Percentiles rank a stretch among this genome's conserved stretches.
Conservation (phyloP, 2,113 vertebrate species). For the Dasyprocta punctata region DNA sequence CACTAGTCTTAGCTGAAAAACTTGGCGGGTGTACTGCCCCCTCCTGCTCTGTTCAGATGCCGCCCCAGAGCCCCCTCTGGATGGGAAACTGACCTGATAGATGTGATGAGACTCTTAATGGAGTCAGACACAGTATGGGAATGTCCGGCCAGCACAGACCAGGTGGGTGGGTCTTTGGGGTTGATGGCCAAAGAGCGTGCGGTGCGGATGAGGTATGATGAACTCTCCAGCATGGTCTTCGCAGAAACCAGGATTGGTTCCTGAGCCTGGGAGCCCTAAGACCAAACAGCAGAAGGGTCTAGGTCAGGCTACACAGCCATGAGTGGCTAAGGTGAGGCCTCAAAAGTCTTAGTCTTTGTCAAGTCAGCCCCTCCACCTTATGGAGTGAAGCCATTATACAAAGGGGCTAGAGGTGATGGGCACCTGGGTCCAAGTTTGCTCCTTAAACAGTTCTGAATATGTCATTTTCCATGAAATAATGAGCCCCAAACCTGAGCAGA, state of each 20-base stretch:
- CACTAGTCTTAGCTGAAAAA: not conserved
- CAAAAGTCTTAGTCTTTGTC: not conserved
- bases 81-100: conserved; percentile 92
- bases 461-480: not conserved
- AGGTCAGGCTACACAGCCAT: not conserved
- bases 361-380: not conserved
- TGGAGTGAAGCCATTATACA: not conserved
- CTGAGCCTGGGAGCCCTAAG: conserved; percentile 95
- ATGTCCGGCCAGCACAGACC: conserved; percentile 98
- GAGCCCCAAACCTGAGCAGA: not conserved
- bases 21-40: not conserved
- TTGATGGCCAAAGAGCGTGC: conserved; percentile 97
- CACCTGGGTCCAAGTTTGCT: not conserved
- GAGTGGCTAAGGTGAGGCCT: not conserved
- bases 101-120: conserved; percentile 99
- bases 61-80: not conserved
- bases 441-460: not conserved
- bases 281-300: not conserved
- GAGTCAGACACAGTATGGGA: conserved; percentile 98
- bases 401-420: not conserved
- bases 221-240: conserved; percentile 97
- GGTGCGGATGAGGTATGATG: conserved; percentile 94
- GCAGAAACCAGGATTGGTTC: conserved; percentile 97
- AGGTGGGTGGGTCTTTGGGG: conserved; percentile 97
- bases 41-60: not conserved